Percentiles rank a stretch among this genome's conserved stretches.
These are phyloP conservation scores for Drosophila picticornis DNA, from an alignment of 2,888 invertebrate species.

Conservation along the genomic window DNA sequence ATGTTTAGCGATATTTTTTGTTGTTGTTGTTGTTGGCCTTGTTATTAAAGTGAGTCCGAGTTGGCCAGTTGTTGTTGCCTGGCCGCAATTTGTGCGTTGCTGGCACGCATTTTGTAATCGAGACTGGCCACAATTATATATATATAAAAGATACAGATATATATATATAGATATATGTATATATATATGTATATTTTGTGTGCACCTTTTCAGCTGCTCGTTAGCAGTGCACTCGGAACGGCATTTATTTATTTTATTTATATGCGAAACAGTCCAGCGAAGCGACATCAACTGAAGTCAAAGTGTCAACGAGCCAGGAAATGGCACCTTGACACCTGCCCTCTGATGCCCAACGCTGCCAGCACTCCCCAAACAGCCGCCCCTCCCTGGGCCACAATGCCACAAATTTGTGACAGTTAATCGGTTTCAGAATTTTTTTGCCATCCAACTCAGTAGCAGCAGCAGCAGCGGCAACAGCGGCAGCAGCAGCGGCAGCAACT, in stretches of 20 bases:
- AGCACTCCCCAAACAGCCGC: neutral
- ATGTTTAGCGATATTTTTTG: conserved; percentile 40
- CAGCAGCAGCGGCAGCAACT: conserved; percentile 3
- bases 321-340: conserved; percentile 49
- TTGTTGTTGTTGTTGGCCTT: conserved; percentile 10
- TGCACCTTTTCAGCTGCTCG: conserved; percentile 62
- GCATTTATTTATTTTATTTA: neutral
- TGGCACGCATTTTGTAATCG: conserved; percentile 65
- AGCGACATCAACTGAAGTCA: conserved; percentile 17
- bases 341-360: neutral
- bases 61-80: conserved; percentile 29
- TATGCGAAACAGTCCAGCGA: neutral
- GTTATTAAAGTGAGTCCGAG: conserved; percentile 67
- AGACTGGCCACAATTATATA: conserved; percentile 70
- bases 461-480: neutral
- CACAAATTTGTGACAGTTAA: conserved; percentile 41
- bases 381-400: neutral
- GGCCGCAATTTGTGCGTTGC: conserved; percentile 63
- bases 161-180: neutral
- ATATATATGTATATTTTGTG: conserved; percentile 4
- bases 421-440: conserved; percentile 19
- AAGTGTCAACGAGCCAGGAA: conserved; percentile 54
- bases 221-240: conserved; percentile 41
- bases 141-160: neutral
- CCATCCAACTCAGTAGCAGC: neutral